Base-by-base conservation (phyloP, 2,888 invertebrate species). In the Leptopilina drosophilae region DNA sequence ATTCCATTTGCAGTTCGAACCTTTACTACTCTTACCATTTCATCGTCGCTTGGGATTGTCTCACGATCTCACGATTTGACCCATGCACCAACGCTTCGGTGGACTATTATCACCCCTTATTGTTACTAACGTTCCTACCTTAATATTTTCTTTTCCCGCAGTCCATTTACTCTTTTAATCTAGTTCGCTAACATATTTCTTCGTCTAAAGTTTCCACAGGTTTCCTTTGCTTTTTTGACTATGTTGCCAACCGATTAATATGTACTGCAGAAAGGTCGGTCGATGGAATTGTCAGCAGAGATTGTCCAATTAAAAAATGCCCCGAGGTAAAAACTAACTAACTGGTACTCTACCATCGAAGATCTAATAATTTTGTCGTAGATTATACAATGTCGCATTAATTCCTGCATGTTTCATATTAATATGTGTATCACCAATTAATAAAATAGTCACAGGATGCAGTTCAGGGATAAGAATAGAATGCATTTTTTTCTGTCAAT, bases 221-320 rank as follows among this genome's bases (percentile, higher is more conserved):
- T 59, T 15, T 14, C 59, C n/a, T n/a, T 59, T 59, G 14, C 15
- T 59, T 59, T 59, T 59, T 59, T 59, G 59, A 15, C 15, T 59
- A 7, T 59, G 59, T 15, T 59, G 59, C 59, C 7, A 59, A 15
- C 0, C 59, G 14, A 59, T 59, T 59, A 0, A 59, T n/a, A 7
- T 15, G 59, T 6, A 59, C 15, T 7, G n/a, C 4, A 7, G 59
- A 59, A 59, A 59, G 59, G 15, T 59, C 59, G 6, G n/a, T n/a
- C 2, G 59, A 15, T 1, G 59, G 59, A 59, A 59, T n/a, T 0
- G 59, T 59, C 5, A 9, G 20, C 9, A 78, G 15, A 65, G 78
- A 66, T 11, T 53, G 46, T 11, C 78, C 76, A n/a, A 78, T 66
- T 5, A 78, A 40, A 33, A 78, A 78, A 42, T 78, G 65, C 1